Base-by-base conservation (phyloP, 2,113 vertebrate species). In the Odobenus rosmarus region DNA sequence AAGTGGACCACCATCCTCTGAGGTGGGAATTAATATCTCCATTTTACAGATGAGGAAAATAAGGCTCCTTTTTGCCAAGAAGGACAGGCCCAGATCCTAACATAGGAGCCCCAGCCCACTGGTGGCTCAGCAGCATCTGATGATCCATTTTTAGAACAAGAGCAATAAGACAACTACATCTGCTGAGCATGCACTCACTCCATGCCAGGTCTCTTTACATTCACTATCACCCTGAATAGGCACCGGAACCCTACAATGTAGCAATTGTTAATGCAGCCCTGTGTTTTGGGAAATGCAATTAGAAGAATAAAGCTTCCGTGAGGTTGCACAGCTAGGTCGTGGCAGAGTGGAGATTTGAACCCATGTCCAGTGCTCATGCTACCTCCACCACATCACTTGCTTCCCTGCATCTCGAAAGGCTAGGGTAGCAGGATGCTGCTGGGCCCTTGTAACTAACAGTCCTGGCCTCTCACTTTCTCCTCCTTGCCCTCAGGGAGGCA, bases 401-500 rank as follows among this genome's bases (percentile, higher is more conserved):
- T 86, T 83, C 26, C 53, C 12, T 76, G 21, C 0, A 0, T 91
- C 81, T 59, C 18, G 28, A 39, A 49, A 69, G 24, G 26, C 59
- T 88, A 31, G 31, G 69, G 81, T 76, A 62, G 49, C 23, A 74
- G 49, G 74, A 83, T 1, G 39, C 5, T 26, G 1, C 55, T 83
- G 61, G 26, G 42, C 39, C 59, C 46, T 28, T 57, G 36, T 90
- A 19, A 81, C 82, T 87, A 36, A 71, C 42, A 49, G 15, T 49
- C 24, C 74, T 57, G 59, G 1, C 12, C 26, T 61, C 53, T 88
- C 42, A 62, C 15, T 86, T 90, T 90, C 18, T 92, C 59, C 42
- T 97, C 36, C 72, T 94, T 96, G 42, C 49, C 87, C 64, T 18
- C 95, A 97, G 96, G 98, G 95, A 96, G 96, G 67, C 98, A 98